Base-by-base conservation (phyloP, 2,888 invertebrate species). In the Rhagium mordax region DNA sequence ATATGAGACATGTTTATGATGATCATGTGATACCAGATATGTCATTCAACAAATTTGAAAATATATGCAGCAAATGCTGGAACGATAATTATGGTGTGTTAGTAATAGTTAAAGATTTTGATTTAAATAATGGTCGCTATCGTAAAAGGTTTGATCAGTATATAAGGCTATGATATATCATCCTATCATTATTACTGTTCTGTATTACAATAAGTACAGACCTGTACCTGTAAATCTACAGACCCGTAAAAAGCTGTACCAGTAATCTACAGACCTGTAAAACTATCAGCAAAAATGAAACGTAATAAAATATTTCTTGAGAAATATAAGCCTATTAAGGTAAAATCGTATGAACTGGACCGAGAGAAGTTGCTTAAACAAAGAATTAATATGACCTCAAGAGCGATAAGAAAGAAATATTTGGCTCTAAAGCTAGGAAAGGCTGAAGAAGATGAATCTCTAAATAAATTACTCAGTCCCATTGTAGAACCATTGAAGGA, bases 11-110 rank as follows among this genome's bases (percentile, higher is more conserved):
- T 27, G 41, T 59, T 2, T 68, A 20, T 20, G 51, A 68, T 21
- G 69, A 69, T 21, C 47, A 69, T 49, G 69, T 69, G n/a, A 47
- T 47, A 29, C 33, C 33, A 20, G 70, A 70, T 47, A 64, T 70
- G 70, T 41, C 33, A 10, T 64, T 64, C 24, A 33, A 70, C 15
- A 10, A 27, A 47, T 70, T 70, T 57, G 33, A 64, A n/a, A 24
- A 41, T 10, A 64, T 64, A 21, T 70, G 70, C 47, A 8, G 21
- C n/a, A n/a, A 55, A 51, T 64, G 70, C 4, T 70, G 70, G 55
- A 29, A 64, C 7, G 41, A 51, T 16, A 18, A 59, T 2, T 62
- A 62, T 48, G 62, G 62, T 13, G 24, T 57, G n/a, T 10, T 71
- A 0, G 41, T 41, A 1, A 60, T 71, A 5, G 18, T 57, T 2